Base-by-base conservation (phyloP, 2,888 invertebrate species). In the Ametastegia equiseti region DNA sequence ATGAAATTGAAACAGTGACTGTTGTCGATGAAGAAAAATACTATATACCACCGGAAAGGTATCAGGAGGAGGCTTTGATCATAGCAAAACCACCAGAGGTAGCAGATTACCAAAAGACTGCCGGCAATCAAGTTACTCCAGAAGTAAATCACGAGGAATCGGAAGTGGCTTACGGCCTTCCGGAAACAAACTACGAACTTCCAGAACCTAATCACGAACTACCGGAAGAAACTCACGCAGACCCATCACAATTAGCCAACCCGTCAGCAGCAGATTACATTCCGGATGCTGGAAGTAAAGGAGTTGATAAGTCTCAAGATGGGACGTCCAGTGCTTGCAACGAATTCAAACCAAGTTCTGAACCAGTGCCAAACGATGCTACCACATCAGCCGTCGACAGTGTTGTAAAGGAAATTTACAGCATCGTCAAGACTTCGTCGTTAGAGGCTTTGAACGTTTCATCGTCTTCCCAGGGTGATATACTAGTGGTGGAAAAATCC, bases 101-200 rank as follows among this genome's bases (percentile, higher is more conserved):
- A 1, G 30, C 13, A 1, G 23, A 60, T 27, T 89, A 88, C 81
- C 86, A 88, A 60, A 90, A 89, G 79, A 87, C 84, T 13, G 87
- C 86, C 36, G 89, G 89, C 73, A 71, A 79, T 45, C 86, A 86
- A 75, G 88, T 87, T 19, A 87, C 86, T 5, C 87, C 88, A 1
- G 88, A 88, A 82, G 83, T 82, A 60, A 88, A 88, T 83, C 85
- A 88, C 73, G 88, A 88, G 80, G 57, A n/a, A 33, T 73, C 87
- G 67, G 88, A 88, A 78, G 54, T 7, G 0, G 83, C 71, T 3
- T 84, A 86, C 36, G 84, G 42, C 1, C 71, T 30, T 15, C 81
- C 83, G 65, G 88, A 88, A 81, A 78, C 82, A n/a, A 85, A 85
- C 80, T 82, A 86, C 15, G 86, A 86, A 69, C 30, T 65, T 5